Percentiles rank a stretch among this genome's conserved stretches.
Evolutionary conservation across 2,888 invertebrate species (phyloP).

Genomic region (Athrips mouffetella): DNA sequence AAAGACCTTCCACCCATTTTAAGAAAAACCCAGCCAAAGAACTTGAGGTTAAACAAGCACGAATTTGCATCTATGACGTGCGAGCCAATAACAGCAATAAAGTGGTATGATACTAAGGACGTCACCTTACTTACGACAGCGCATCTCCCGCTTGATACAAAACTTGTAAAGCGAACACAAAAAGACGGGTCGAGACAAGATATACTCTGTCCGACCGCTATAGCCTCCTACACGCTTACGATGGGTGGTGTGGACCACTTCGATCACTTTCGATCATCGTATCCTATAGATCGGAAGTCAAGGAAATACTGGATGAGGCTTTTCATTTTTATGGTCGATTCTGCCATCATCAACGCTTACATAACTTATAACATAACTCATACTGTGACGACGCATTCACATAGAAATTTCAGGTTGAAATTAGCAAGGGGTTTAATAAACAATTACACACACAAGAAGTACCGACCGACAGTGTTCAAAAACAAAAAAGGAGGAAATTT

Average conservation of each 20-base stretch:
- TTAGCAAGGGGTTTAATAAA: slow-evolving; percentile 15
- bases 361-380: too few species aligned
- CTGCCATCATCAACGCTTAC: slow-evolving; percentile 28
- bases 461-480: slow-evolving; percentile 15
- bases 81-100: slow-evolving; percentile 22
- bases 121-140: slow-evolving; percentile 31
- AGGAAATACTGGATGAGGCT: slow-evolving; percentile 38
- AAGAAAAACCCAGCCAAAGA: slow-evolving; percentile 15
- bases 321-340: slow-evolving; percentile 32
- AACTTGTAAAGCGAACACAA: slow-evolving; percentile 33
- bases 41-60: slow-evolving; percentile 13
- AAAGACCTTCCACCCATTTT: slow-evolving; percentile 19
- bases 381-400: slow-evolving; percentile 7
- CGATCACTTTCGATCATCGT: slow-evolving; percentile 38
- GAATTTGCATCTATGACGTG: slow-evolving; percentile 13
- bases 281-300: slow-evolving; percentile 34
- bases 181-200: slow-evolving; percentile 35
- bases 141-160: slow-evolving; percentile 27
- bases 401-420: slow-evolving; percentile 16
- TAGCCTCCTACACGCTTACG: slow-evolving; percentile 34
- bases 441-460: slow-evolving; percentile 7
- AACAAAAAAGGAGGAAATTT: slow-evolving; percentile 21
- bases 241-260: too few species aligned
- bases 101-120: slow-evolving; percentile 32
- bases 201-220: slow-evolving; percentile 35